Conservation (phyloP, 2,888 invertebrate genomes). For the Scaptomyza flava region DNA sequence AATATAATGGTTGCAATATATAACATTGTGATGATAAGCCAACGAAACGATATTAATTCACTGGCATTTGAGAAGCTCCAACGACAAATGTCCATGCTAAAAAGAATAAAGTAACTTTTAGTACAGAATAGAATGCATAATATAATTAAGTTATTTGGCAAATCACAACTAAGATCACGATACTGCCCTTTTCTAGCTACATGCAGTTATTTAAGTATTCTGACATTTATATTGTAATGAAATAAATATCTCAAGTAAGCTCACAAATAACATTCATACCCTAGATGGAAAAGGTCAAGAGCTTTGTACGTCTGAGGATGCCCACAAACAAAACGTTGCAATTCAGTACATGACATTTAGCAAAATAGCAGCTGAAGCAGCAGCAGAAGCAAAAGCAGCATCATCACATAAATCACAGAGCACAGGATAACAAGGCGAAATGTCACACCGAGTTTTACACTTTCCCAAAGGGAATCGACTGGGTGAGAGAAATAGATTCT, state of each 20-base stretch:
- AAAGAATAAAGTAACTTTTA: conserved; percentile 18
- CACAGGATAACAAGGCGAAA: conserved; percentile 59
- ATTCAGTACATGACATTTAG: conserved; percentile 46
- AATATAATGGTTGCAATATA: conserved; percentile 85
- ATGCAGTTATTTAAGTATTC: conserved; percentile 6
- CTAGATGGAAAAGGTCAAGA: conserved; percentile 49
- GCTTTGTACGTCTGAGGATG: conserved; percentile 28
- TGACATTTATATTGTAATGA: conserved; percentile 38
- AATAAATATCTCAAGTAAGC: conserved; percentile 15
- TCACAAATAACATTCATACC: conserved; percentile 17
- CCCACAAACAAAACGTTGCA: conserved; percentile 11
- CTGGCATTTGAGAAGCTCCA: conserved; percentile 83
- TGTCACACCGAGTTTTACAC: conserved; percentile 66
- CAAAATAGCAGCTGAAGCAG: conserved; percentile 21
- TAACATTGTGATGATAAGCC: conserved; percentile 84
- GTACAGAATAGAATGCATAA: neutral
- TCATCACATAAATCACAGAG: conserved; percentile 66
- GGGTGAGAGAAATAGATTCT: conserved; percentile 1
- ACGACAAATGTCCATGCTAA: conserved; percentile 84
- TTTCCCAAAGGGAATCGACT: conserved; percentile 20
- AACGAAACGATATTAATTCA: conserved; percentile 84
- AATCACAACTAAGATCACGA: neutral
- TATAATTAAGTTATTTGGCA: neutral
- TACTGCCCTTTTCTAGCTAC: neutral
- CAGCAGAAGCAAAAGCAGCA: conserved; percentile 35